Base-by-base conservation (phyloP, 1,140 invertebrate genomes). In the Tachypleus tridentatus region DNA sequence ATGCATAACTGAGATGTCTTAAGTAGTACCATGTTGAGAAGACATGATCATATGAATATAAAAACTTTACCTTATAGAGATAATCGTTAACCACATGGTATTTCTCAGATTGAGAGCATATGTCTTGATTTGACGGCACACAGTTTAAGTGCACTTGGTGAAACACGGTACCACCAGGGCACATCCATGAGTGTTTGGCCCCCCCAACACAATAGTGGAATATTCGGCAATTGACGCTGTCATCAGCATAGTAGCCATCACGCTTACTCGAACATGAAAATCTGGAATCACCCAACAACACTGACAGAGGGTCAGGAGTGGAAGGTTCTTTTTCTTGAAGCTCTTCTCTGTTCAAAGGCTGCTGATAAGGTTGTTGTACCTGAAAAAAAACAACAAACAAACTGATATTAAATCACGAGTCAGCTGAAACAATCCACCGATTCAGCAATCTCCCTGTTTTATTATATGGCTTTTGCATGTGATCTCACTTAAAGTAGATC, bases 51-150 rank as follows among this genome's bases (percentile, higher is more conserved):
- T 29, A 29, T 29, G 29, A 29, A 29, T 29, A 29, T 29, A 29
- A 29, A 29, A 29, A 29, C 29, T 29, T 80, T 4, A 91, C 88
- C 73, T 91, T 87, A 81, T 95, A 93, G 7, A 95, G 80, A 74
- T 91, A 94, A 66, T 95, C 91, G 75, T 95, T 95, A 59, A 95
- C 90, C 72, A 93, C 92, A 73, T 92, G 89, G 73, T 87, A 95
- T 71, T 92, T 87, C 2, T 89, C 86, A 2, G 89, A 93, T 75
- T 91, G 87, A 72, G 88, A 84, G 79, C 91, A 94, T 67, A 87
- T 93, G 74, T 91, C 93, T 71, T 94, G 91, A 60, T 85, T 84
- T 51, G 85, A 87, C 3, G 91, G 91, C 87, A 94, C 92, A 75
- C 91, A 95, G 73, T 94, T 94, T 58, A 95, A 76, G 73, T 95